Base-by-base conservation (phyloP, 1,140 invertebrate genomes). In the Octopus sinensis region DNA sequence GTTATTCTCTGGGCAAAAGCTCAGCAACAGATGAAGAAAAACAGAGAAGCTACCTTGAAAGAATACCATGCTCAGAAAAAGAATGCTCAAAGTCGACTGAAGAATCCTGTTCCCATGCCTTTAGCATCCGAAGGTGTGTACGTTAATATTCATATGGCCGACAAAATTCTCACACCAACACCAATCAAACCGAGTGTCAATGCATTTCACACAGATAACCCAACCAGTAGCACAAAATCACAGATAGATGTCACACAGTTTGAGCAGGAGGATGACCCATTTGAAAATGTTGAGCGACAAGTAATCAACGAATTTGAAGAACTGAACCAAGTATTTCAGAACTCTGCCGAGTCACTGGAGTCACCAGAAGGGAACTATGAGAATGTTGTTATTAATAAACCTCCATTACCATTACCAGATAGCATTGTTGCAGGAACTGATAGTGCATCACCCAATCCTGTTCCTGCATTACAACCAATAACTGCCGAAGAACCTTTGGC, bases 271-370 rank as follows among this genome's bases (percentile, higher is more conserved):
- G 85, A 84, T 62, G 85, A 88, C 81, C 85, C 86, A 9, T 88
- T 88, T 86, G 85, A 88, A 71, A 85, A 86, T 76, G 62, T 88
- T 51, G 85, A 86, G 77, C 81, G 85, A n/a, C 85, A 88, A 79
- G 84, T 84, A 43, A 82, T 88, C 30, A 84, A 88, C 83, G 87
- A 86, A 12, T 84, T 86, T 83, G 86, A 87, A 43, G 87, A 88
- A 76, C 53, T 88, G 71, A 84, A 84, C 23, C 84, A 79, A 51
- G 76, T 87, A 78, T 79, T 87, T 43, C 79, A 80, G 30, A 77
- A 76, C 62, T 53, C 6, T 75, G 53, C 30, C 71, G 82, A 80
- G 76, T 76, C 53, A 80, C 73, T 54, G 13, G 76, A 78, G 4
- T 77, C 80, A 10, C 77, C 83, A n/a, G 68, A 73, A 23, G 68